Conservation (phyloP, 2,113 vertebrate species). For the Stercorarius parasiticus region DNA sequence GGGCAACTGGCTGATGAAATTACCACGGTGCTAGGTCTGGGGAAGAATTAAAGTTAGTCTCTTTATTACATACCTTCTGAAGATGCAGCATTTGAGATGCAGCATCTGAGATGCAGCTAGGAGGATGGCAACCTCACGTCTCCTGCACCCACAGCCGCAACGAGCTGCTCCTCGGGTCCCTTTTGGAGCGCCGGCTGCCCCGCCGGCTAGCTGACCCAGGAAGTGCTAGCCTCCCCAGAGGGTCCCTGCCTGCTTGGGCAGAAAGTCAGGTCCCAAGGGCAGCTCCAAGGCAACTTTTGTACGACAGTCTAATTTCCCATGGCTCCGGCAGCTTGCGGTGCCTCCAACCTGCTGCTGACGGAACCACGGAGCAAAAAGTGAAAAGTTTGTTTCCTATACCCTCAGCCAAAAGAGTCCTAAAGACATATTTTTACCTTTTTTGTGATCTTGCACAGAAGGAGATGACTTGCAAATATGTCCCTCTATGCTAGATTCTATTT, state of each 20-base stretch:
- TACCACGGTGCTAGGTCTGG: neutral
- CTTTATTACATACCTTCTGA: neutral
- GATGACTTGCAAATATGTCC: conserved; percentile 57
- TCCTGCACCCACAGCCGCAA: neutral
- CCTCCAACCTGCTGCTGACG: neutral
- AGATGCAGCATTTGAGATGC: neutral
- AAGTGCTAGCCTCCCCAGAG: neutral
- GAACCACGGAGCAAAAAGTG: neutral
- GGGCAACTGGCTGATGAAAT: neutral
- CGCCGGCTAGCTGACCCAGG: neutral
- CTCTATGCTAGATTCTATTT: neutral
- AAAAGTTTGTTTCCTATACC: neutral
- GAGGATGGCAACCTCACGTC: neutral
- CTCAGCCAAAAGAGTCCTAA: neutral
- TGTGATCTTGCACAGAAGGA: conserved; percentile 41
- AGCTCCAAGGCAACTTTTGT: neutral
- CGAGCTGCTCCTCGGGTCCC: neutral
- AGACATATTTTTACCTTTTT: neutral
- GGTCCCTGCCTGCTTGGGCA: neutral
- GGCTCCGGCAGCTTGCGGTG: neutral
- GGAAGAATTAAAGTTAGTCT: neutral
- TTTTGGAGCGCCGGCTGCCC: neutral
- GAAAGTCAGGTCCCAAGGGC: neutral
- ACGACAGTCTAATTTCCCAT: neutral
- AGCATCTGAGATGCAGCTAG: neutral